Evolutionary conservation across 2,113 vertebrate genomes (phyloP).

Genomic region (Xenopus tropicalis): UCB_Xtro_10.0 CM004445.2:92351001-92351500

Average conservation of each 20-base stretch:
- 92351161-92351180: slow-evolving; percentile 93
- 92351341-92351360: neutral
- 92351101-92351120: too few relatives aligned
- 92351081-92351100: too few relatives aligned
- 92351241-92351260: too few relatives aligned
- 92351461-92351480: neutral
- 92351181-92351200: slow-evolving; percentile 95
- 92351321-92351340: neutral
- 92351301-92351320: neutral
- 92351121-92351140: slow-evolving; percentile 89
- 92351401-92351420: slow-evolving; percentile 83
- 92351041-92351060: too few relatives aligned
- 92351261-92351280: too few relatives aligned
- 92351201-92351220: slow-evolving; percentile 90
- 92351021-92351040: too few relatives aligned
- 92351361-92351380: slow-evolving; percentile 12
- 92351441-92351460: neutral
- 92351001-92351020: neutral
- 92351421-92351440: slow-evolving; percentile 45
- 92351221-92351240: slow-evolving; percentile 63
- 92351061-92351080: too few relatives aligned
- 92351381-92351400: slow-evolving; percentile 31
- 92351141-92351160: slow-evolving; percentile 97
- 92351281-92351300: neutral
- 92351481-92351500: too few relatives aligned